A percentile compares a stretch with the other conserved stretches of the same genome.
These are phyloP conservation scores for Falco peregrinus DNA, from an alignment of 2,797 vertebrate species.

Conservation along the genomic window DNA sequence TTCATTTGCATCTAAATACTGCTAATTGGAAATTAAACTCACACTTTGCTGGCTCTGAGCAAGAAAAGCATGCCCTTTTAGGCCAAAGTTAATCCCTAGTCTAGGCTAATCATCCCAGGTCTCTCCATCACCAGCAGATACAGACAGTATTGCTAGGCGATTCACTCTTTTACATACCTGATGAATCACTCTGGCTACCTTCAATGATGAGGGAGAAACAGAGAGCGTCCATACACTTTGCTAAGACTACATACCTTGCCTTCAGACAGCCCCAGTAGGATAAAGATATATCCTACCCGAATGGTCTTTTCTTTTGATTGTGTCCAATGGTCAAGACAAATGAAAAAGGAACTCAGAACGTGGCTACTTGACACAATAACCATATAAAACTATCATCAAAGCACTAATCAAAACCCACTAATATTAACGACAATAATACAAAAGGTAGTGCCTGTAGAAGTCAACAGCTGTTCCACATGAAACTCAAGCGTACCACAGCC, in stretches of 20 bases:
- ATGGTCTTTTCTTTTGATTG: background rate
- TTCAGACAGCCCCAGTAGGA: background rate
- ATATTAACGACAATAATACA: background rate
- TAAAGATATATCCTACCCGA: background rate
- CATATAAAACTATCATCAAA: background rate
- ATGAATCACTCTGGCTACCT: slow-evolving; percentile 2
- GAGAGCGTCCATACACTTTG: background rate
- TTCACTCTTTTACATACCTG: background rate
- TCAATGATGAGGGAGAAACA: background rate
- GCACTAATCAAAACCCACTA: background rate
- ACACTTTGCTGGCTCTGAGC: background rate
- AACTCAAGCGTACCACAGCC: background rate
- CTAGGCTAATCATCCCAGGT: background rate
- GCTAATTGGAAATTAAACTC: slow-evolving; percentile 25
- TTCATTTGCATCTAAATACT: slow-evolving; percentile 19
- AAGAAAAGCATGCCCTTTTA: background rate
- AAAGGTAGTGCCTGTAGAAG: background rate
- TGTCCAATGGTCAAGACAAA: background rate
- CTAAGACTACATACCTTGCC: background rate
- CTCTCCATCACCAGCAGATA: background rate
- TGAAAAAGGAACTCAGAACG: background rate
- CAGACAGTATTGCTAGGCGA: background rate
- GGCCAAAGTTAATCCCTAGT: background rate
- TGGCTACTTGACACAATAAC: background rate
- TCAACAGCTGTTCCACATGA: background rate